Evolutionary conservation across 1,140 invertebrate genomes (phyloP), one percentile per base, ranked within the genome.

Genomic region (Drosophila asahinai): DNA sequence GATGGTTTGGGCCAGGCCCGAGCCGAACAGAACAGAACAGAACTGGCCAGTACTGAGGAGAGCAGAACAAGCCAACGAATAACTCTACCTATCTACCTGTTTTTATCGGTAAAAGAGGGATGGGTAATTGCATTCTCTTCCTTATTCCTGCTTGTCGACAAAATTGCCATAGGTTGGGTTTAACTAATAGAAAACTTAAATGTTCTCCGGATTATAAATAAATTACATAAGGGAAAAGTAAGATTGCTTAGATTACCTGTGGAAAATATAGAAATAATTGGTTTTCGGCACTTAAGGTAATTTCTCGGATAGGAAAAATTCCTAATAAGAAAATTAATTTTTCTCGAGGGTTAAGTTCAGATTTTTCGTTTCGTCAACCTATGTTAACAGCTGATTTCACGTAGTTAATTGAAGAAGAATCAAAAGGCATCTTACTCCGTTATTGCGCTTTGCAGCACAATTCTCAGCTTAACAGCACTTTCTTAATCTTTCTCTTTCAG

Each of bases 41-140:
- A 59, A 42, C 40, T n/a, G 40, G 40, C 5, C 33, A 55, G 33
- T 17, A n/a, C 60, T 22, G 47, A 57, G 30, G 30, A 55, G 57
- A 54, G 27, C 22, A 38, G 45, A 25, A 51, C 19, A 43, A 30
- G 62, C 36, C 27, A 45, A 30, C 52, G 54, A 38, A 48, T 60
- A 19, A 11, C 36, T 72, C 66, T 51, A 49, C 1, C 70, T 25
- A 43, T 61, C 63, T 71, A 71, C 67, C 67, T 68, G 67, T 68
- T 66, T 42, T 27, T 17, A 68, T 71, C 25, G 33, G 63, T 3
- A 7, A 19, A 33, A 33, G 12, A 6, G 30, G 52, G 22, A n/a
- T n/a, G 40, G 66, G 30, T 72, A 73, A 73, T 61, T 72, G 67
- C 68, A 43, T 61, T 73, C 70, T 61, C 68, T 73, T 73, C 70